phyloP scores from a whole-genome alignment of 2,113 vertebrate species.

The Choloepus hoffmanni region DNA sequence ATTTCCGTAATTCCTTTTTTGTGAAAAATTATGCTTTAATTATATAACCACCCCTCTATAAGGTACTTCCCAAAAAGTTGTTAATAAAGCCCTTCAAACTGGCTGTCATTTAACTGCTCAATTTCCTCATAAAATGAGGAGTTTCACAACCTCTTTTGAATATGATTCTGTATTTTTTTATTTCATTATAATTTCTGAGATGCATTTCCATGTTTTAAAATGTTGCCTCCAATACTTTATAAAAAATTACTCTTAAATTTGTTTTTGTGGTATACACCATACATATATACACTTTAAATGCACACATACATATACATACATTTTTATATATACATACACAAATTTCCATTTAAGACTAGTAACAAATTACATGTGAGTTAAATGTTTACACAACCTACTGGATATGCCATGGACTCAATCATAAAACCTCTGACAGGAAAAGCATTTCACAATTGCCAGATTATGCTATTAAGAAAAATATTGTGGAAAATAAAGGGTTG shows the following conservation, averaged over 20 bases:
- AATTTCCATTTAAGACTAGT: slow-evolving; percentile 34
- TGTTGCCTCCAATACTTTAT: neutral
- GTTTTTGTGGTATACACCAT: neutral
- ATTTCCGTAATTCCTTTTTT: slow-evolving; percentile 51
- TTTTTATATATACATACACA: neutral
- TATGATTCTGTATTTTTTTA: neutral
- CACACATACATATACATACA: neutral
- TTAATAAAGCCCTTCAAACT: neutral
- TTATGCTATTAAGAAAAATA: slow-evolving; percentile 44
- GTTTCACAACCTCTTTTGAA: neutral
- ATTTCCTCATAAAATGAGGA: neutral
- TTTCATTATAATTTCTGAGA: neutral
- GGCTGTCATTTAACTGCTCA: neutral
- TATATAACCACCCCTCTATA: neutral
- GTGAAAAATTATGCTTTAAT: slow-evolving; percentile 48
- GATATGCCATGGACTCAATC: neutral
- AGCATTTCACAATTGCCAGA: slow-evolving; percentile 5
- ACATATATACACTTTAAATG: neutral
- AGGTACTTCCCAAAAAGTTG: neutral
- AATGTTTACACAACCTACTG: neutral
- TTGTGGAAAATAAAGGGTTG: neutral
- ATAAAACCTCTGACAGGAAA: slow-evolving; percentile 39
- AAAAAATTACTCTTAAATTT: neutral
- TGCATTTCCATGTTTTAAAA: neutral
- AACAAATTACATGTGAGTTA: slow-evolving; percentile 21